These are phyloP conservation scores for Rhopilema esculentum DNA, from an alignment of 30 jellyfish, hydroid and myxozoan species.

Conservation along the genomic window DNA sequence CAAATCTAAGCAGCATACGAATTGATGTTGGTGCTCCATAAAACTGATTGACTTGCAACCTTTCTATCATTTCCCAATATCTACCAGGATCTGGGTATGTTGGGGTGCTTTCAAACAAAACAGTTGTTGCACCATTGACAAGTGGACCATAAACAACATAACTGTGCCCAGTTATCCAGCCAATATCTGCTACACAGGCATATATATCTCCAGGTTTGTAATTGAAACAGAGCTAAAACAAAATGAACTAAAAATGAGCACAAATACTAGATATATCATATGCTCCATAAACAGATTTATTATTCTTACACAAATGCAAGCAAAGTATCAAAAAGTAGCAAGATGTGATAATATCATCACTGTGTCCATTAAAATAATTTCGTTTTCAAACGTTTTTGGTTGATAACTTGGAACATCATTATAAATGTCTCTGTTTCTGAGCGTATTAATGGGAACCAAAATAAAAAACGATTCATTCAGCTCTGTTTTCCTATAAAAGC, in stretches of 20 bases:
- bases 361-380: too few relatives aligned
- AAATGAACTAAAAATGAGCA: neutral
- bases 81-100: constrained; percentile 98
- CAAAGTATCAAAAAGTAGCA: too few relatives aligned
- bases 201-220: constrained; percentile 92
- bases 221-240: constrained; percentile 85
- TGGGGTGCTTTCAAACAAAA: constrained; percentile 96
- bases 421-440: too few relatives aligned
- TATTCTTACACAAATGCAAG: too few relatives aligned
- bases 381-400: too few relatives aligned
- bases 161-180: constrained; percentile 99
- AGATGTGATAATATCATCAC: too few relatives aligned
- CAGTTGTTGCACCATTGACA: constrained; percentile 94
- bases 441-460: too few relatives aligned
- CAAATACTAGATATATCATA: too few relatives aligned
- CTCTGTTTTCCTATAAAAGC: too few relatives aligned
- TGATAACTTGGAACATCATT: too few relatives aligned
- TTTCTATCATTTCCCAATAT: constrained; percentile 97
- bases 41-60: constrained; percentile 85
- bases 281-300: too few relatives aligned
- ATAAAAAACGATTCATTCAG: too few relatives aligned
- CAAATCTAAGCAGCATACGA: constrained; percentile 82
- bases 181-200: constrained; percentile 98
- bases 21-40: constrained; percentile 99
- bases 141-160: constrained; percentile 98